Evolutionary conservation across 2,797 vertebrate species (phyloP), one percentile per base, ranked within the genome.

Genomic region (Sebastes elongatus): DNA sequence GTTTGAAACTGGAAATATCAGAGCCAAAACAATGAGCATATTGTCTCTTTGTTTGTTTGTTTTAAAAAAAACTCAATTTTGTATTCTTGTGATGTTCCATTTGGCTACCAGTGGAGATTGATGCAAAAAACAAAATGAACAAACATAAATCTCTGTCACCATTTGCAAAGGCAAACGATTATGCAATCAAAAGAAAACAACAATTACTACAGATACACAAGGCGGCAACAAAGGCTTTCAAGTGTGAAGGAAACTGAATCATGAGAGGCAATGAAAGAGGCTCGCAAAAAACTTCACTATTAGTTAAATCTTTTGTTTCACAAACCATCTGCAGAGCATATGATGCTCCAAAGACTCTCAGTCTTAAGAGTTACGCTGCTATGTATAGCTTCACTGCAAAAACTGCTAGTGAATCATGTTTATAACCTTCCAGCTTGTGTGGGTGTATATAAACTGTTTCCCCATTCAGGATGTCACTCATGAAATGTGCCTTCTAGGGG

Each of bases 341-440:
- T 38, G 23, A 56, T 23, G 32, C 27, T 49, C 33, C 32, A 63
- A 64, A 72, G 23, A 42, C 20, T 46, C n/a, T 71, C 23, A n/a
- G 64, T 64, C 25, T 63, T 7, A 30, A 27, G 33, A 71, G 25
- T 71, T 71, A 18, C 28, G 63, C 28, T 62, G 18, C 53, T 85
- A 57, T 74, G 72, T 61, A 69, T 68, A 71, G 68, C 64, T 71
- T 70, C 23, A 42, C 73, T 62, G 65, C 64, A 74, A 75, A 83
- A 49, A 49, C 38, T 30, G 70, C 65, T 52, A 23, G 64, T 80
- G 70, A 88, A 77, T 86, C 56, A 63, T 85, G 61, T 83, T 76
- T 80, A 71, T 30, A 77, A 52, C 46, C 62, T 65, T 55, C 46
- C 81, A 77, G 67, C 81, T 67, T 77, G 28, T 81, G 77, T 76